phyloP scores from a whole-genome alignment of 2,113 vertebrate genomes.

The Hippolais icterina region DNA sequence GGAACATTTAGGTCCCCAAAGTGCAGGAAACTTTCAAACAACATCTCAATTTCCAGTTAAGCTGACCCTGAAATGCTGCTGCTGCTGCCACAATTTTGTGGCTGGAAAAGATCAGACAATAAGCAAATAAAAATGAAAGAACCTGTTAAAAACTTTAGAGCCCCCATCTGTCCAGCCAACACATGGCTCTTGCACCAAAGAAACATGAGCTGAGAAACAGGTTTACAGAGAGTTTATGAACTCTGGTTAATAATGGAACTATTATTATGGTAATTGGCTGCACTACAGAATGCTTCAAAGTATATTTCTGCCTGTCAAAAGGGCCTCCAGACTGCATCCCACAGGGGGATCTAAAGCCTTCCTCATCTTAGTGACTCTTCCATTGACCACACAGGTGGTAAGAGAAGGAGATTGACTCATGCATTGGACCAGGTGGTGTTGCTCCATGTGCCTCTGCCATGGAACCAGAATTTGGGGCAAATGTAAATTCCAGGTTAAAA shows the following conservation, averaged over 20 bases:
- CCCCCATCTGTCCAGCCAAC: neutral
- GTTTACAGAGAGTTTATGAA: conserved; percentile 50
- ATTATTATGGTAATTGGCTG: conserved; percentile 30
- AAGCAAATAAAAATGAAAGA: neutral
- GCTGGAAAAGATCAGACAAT: neutral
- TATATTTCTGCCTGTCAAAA: conserved; percentile 7
- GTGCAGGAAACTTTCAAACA: neutral
- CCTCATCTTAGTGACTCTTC: neutral
- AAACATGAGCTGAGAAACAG: conserved; percentile 37
- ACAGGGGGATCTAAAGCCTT: neutral
- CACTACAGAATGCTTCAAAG: neutral
- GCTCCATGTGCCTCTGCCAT: neutral
- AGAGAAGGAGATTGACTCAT: neutral
- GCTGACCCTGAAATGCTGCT: neutral
- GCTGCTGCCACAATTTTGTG: neutral
- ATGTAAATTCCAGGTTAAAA: neutral
- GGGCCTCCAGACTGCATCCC: neutral
- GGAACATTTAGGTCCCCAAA: neutral
- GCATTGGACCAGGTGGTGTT: neutral
- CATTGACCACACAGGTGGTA: neutral
- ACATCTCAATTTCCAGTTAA: neutral
- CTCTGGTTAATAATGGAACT: conserved; percentile 46
- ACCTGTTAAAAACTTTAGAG: neutral
- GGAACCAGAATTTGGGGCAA: neutral
- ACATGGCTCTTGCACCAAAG: neutral